These are phyloP conservation scores for Elmis aenea DNA, from an alignment of 2,888 invertebrate species.

Conservation along the genomic window DNA sequence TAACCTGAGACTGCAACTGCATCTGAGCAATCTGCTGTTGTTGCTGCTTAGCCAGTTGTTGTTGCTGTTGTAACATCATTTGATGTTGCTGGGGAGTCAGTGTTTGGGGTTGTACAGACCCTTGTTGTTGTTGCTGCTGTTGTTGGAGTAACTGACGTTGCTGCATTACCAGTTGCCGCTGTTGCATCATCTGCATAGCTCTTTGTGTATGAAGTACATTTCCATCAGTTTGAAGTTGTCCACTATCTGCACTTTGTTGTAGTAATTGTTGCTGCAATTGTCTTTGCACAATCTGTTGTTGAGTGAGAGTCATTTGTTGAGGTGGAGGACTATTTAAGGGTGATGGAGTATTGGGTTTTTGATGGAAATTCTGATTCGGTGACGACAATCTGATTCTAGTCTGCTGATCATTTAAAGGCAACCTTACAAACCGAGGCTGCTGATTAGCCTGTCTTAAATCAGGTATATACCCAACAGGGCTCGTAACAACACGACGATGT, in stretches of 20 bases:
- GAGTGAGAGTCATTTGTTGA: conserved; percentile 36
- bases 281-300: conserved; percentile 40
- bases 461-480: conserved; percentile 44
- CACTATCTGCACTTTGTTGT: too few relatives aligned
- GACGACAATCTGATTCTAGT: conserved; percentile 38
- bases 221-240: conserved; percentile 30
- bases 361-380: conserved; percentile 39
- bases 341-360: conserved; percentile 42
- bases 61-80: conserved; percentile 41
- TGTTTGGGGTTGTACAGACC: conserved; percentile 33
- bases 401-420: conserved; percentile 35
- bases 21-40: conserved; percentile 43
- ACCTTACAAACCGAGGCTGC: conserved; percentile 34
- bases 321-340: conserved; percentile 43
- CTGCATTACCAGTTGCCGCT: conserved; percentile 25
- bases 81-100: conserved; percentile 42
- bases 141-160: conserved; percentile 45
- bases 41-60: conserved; percentile 39
- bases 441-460: conserved; percentile 35
- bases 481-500: conserved; percentile 53
- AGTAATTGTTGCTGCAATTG: conserved; percentile 27
- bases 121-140: conserved; percentile 28
- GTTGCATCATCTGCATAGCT: conserved; percentile 40
- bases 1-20: conserved; percentile 29
- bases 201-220: conserved; percentile 5